Conservation (phyloP, 1,140 invertebrate species). For the Meloidogyne floridensis region DNA sequence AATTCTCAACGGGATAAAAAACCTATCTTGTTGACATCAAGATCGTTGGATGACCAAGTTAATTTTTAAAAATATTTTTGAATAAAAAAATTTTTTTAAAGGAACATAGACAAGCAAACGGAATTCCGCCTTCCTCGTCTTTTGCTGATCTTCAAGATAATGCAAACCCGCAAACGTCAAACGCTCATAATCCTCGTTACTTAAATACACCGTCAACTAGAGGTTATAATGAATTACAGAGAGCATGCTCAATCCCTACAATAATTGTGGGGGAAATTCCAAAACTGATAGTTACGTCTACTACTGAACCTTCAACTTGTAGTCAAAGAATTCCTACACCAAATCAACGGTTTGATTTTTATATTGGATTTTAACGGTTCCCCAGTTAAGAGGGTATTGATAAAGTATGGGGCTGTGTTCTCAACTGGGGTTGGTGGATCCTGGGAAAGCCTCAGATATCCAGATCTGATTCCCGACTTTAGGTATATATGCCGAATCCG, state of each 20-base stretch:
- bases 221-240: slow-evolving; percentile 43
- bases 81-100: neutral
- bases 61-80: neutral
- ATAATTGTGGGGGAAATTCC: slow-evolving; percentile 59
- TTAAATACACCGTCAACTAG: neutral
- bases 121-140: slow-evolving; percentile 8
- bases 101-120: slow-evolving; percentile 1
- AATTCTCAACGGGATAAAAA: slow-evolving; percentile 15
- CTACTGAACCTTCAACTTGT: slow-evolving; percentile 30
- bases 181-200: neutral
- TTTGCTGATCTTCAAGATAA: slow-evolving; percentile 11
- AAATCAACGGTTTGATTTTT: slow-evolving; percentile 7
- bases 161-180: slow-evolving; percentile 3
- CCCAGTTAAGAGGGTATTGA: neutral
- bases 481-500: no score
- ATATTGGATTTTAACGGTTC: no score
- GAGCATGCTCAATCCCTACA: slow-evolving; percentile 55
- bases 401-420: no score
- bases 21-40: slow-evolving; percentile 25
- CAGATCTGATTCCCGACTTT: no score
- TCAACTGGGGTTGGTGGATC: no score
- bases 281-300: slow-evolving; percentile 52
- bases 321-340: neutral
- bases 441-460: no score
- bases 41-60: slow-evolving; percentile 23